phyloP scores from a whole-genome alignment of 2,113 vertebrate genomes.

The Dolichallabes microphthalmus region DNA sequence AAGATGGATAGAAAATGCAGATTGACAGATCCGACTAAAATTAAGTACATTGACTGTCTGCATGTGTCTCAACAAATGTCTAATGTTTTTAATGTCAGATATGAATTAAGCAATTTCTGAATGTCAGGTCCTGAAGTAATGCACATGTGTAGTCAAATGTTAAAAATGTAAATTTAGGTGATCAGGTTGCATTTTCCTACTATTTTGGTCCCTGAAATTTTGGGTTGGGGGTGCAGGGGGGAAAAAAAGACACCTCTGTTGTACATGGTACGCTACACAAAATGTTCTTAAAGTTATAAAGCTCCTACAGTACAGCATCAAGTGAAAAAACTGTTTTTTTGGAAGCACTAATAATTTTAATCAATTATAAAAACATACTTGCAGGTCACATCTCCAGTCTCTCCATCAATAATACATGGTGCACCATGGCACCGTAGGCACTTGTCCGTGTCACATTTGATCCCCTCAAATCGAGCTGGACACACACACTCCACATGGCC shows the following conservation, averaged over 20 bases:
- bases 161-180: background rate
- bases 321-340: background rate
- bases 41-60: background rate
- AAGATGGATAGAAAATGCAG: conserved; percentile 47
- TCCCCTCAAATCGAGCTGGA: conserved; percentile 84
- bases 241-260: background rate
- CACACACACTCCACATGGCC: conserved; percentile 92
- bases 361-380: conserved; percentile 78
- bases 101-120: background rate
- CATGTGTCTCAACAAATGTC: background rate
- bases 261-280: background rate
- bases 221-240: too few species aligned
- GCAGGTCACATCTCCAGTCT: conserved; percentile 84
- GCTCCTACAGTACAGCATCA: background rate
- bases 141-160: background rate
- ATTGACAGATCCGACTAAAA: background rate
- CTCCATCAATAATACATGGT: conserved; percentile 84
- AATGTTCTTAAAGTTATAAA: background rate
- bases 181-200: too few species aligned
- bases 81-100: background rate
- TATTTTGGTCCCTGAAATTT: too few species aligned
- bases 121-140: too few species aligned
- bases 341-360: background rate
- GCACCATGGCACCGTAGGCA: conserved; percentile 89
- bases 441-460: conserved; percentile 92